Base-by-base conservation (phyloP, 2,797 vertebrate genomes). In the Hydrocynus forskahlii region DNA sequence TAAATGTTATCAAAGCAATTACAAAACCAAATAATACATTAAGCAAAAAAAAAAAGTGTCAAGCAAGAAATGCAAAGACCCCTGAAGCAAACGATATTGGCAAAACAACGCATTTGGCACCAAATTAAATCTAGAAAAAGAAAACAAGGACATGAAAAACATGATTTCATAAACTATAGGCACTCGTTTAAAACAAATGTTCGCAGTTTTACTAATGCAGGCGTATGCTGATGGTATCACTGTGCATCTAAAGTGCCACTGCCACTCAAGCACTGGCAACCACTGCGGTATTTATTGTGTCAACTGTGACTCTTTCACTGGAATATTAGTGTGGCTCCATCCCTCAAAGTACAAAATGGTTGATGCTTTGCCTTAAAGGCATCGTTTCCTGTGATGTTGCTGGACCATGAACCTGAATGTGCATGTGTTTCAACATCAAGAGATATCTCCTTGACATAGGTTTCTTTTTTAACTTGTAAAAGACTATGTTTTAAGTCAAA, bases 81-180 rank as follows among this genome's bases (percentile, higher is more conserved):
- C 94, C 95, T 94, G 88, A 88, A 83, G 84, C 93, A 95, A 95
- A 95, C 90, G 90, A 90, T 93, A 93, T 94, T 92, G 93, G 95
- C 94, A 94, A 95, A 95, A 92, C 85, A 87, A 90, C 91, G 93
- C 91, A 91, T 91, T 94, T 97, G 97, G 97, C 97, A 98, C 94
- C 86, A 91, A 91, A 88, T 85, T 13, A 85, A 75, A 35, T 40
- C 21, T 76, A 50, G 87, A 19, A 86, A 29, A n/a, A 87, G 84
- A 45, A 94, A 94, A 93, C 92, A 95, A 93, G 94, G 89, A 94
- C 92, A 94, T 94, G 95, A 93, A 95, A 89, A 79, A 88, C 87
- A 16, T 60, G 52, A 19, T 50, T 85, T 88, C 60, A 83, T 92
- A 97, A 98, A 97, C 97, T 95, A 97, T 97, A 99, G 97, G 97